A percentile compares a stretch with the other conserved stretches of the same genome.
phyloP scores from a whole-genome alignment of 2,888 invertebrate species.

The Leucophenga maculata region DNA sequence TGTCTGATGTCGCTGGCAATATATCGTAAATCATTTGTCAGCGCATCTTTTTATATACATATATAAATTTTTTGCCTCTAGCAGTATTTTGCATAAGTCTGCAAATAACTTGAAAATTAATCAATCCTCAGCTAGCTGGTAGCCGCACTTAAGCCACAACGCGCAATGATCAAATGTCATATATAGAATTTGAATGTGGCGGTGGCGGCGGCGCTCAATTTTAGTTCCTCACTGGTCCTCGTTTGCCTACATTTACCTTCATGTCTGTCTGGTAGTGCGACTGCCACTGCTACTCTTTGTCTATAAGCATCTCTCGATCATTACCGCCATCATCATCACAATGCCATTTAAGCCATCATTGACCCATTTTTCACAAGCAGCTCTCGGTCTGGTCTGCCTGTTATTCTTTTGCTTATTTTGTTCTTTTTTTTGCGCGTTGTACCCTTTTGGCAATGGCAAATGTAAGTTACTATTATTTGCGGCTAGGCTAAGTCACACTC shows the following conservation, averaged over 20 bases:
- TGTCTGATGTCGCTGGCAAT: slow-evolving; percentile 15
- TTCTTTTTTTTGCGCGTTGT: background rate
- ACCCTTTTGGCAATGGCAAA: background rate
- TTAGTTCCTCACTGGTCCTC: background rate
- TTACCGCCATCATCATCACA: slow-evolving; percentile 41
- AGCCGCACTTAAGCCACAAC: background rate
- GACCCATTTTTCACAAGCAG: slow-evolving; percentile 52
- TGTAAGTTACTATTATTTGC: slow-evolving; percentile 4
- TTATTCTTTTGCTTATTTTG: background rate
- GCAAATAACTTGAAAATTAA: slow-evolving; percentile 10
- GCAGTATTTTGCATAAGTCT: slow-evolving; percentile 13
- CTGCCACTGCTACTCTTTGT: too few relatives aligned
- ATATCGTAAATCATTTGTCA: slow-evolving; percentile 30
- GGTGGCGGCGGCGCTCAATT: background rate
- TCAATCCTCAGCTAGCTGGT: slow-evolving; percentile 3
- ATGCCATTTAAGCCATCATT: slow-evolving; percentile 61
- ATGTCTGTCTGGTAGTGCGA: too few relatives aligned
- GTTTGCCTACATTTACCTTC: background rate
- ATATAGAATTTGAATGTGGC: background rate
- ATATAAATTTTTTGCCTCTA: background rate
- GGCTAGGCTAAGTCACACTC: background rate
- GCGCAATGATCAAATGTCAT: slow-evolving; percentile 21
- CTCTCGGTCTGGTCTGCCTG: background rate
- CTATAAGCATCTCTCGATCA: too few relatives aligned
- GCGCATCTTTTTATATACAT: background rate